Base-by-base conservation (phyloP, 1,140 invertebrate genomes). In the Ectropis grisescens region DNA sequence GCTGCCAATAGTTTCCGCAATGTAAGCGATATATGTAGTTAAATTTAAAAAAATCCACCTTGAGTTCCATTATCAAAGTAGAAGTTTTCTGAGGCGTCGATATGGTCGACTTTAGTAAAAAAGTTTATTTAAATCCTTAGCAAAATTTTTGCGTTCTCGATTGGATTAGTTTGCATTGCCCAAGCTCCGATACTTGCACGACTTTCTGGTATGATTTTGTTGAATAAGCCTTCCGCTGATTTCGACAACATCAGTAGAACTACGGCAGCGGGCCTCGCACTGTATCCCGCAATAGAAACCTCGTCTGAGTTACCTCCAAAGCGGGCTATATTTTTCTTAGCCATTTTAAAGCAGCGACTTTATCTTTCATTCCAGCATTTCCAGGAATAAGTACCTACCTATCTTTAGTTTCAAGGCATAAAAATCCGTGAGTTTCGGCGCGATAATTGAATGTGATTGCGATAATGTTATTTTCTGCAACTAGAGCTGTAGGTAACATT, bases 331-430 rank as follows among this genome's bases (percentile, higher is more conserved):
- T 74, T 70, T 13, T 36, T 27, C 65, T 39, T 1, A 72, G 52
- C 68, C 68, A 72, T 7, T 49, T 48, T 5, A 72, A 24, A 10
- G 57, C 14, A 5, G 54, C 59, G 0, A 69, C 40, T 29, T 67
- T 57, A 30, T 69, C 68, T 41, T 72, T 72, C 55, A 65, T 58
- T 7, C 58, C 67, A 22, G 64, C 58, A 31, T 71, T 71, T 1
- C 67, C 67, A 7, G 64, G 67, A n/a, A 39, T 36, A n/a, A n/a
- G n/a, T n/a, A n/a, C n/a, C n/a, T n/a, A n/a, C n/a, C n/a, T n/a
- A 25, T 65, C 51, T 37, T 61, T 33, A 27, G 59, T 70, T 0
- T 59, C 66, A 12, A 66, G 33, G 19, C 65, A 65, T 5, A 68
- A 31, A 29, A 62, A 65, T 1, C 58, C 65, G 26, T 61, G 59